These are phyloP conservation scores for Eclectus roratus DNA, from an alignment of 2,113 vertebrate species.

Conservation along the genomic window DNA sequence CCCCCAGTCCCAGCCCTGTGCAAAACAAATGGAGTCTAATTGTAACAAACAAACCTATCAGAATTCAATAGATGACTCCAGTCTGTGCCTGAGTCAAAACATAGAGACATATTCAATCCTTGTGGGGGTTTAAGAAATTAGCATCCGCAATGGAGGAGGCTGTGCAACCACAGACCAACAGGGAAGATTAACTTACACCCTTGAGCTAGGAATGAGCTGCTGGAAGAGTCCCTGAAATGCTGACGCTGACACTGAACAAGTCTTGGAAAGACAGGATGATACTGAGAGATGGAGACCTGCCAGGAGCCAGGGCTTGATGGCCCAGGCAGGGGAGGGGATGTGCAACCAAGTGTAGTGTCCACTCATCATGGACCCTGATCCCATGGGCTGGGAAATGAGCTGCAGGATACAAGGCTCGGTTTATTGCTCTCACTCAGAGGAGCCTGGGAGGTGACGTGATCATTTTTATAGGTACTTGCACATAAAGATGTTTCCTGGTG, in stretches of 20 bases:
- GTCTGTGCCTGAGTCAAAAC: not conserved
- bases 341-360: not conserved
- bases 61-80: not conserved
- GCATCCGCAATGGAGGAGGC: not conserved
- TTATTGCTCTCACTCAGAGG: not conserved
- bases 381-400: not conserved
- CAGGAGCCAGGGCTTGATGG: not conserved
- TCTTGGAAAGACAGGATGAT: not conserved
- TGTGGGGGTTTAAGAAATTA: not conserved
- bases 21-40: not conserved
- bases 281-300: not conserved
- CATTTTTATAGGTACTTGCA: conserved; percentile 28
- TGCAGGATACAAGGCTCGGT: not conserved
- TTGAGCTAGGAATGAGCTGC: not conserved
- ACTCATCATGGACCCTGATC: not conserved
- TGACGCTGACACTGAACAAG: not conserved
- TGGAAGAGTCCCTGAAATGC: not conserved
- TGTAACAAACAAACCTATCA: not conserved
- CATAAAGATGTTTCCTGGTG: conserved; percentile 12
- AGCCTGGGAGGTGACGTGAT: not conserved
- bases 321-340: not conserved
- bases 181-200: not conserved
- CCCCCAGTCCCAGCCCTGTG: not conserved
- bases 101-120: not conserved
- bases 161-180: not conserved